Base-by-base conservation (phyloP, 1,140 invertebrate genomes). In the Bombus fervidus region DNA sequence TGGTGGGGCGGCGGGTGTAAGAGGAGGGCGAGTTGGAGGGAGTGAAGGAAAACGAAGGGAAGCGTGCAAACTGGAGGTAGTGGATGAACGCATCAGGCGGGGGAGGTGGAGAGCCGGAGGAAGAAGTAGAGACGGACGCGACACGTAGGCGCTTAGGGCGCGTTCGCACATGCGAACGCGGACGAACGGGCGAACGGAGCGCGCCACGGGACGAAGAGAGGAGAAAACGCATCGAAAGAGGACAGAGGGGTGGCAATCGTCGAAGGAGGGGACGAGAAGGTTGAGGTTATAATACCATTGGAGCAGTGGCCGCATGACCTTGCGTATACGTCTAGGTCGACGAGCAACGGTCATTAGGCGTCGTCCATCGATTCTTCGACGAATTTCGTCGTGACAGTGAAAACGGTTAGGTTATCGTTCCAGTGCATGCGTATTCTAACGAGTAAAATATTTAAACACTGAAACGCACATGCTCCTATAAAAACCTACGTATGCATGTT, bases 261-360 rank as follows among this genome's bases (percentile, higher is more conserved):
- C 28, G n/a, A 68, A 64, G 66, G 82, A 43, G 86, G 83, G 73
- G 80, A 53, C 22, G 59, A 86, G 84, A 90, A 91, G 90, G 89
- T 87, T 89, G 87, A 87, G 85, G 87, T 91, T 91, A 90, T 89
- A 90, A 90, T 89, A 90, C 90, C 84, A 91, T 74, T 91, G 89
- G 90, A 89, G 90, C 89, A 91, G 86, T 91, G 90, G 89, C 90
- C 90, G 90, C 78, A 76, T 91, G 90, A 91, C 90, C 90, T 91
- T 91, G 90, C 87, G 85, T 88, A 86, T 62, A 87, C 90, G 90
- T 90, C 90, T 91, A 91, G 90, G 90, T 91, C 90, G 90, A 91
- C 77, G 85, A 90, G 89, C 87, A 88, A 90, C 81, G 89, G 89
- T 90, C 89, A 83, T 91, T 86, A 87, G 77, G 53, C 84, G 82